phyloP scores from a whole-genome alignment of 2,113 vertebrate genomes.

The Oncorhynchus keta region DNA sequence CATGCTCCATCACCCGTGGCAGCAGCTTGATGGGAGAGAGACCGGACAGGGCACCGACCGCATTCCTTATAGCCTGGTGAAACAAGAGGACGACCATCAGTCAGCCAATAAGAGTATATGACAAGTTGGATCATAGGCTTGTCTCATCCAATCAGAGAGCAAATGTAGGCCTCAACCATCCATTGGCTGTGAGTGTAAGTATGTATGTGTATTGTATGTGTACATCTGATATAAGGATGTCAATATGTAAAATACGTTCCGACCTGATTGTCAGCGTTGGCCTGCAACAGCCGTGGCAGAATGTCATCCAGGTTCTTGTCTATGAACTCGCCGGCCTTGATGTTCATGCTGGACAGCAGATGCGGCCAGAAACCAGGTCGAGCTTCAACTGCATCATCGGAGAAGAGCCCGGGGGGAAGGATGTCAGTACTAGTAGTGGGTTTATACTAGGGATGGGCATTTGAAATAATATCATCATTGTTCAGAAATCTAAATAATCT shows the following conservation, averaged over 20 bases:
- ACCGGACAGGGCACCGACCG: constrained; percentile 82
- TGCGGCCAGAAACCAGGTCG: constrained; percentile 84
- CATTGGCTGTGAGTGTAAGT: background rate
- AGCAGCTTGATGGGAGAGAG: constrained; percentile 87
- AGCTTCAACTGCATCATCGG: constrained; percentile 69
- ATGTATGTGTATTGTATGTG: background rate
- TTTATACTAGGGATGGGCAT: too few species aligned
- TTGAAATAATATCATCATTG: too few species aligned
- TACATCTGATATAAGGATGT: background rate
- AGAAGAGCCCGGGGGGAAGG: background rate
- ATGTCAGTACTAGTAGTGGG: background rate
- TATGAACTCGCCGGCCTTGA: constrained; percentile 83
- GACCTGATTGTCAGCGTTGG: constrained; percentile 80
- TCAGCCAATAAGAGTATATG: background rate
- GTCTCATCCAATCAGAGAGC: background rate
- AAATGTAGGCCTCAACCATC: background rate
- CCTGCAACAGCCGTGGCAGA: constrained; percentile 79
- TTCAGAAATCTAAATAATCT: too few species aligned
- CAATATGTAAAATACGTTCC: background rate
- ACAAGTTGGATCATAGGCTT: background rate
- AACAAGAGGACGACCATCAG: background rate
- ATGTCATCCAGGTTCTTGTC: constrained; percentile 83
- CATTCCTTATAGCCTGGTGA: constrained; percentile 79
- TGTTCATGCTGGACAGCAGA: constrained; percentile 86
- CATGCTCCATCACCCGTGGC: constrained; percentile 81